Percentiles rank a stretch among this genome's conserved stretches.
Conservation (phyloP, 2,113 vertebrate genomes). For the Pollimyrus isidori region DNA sequence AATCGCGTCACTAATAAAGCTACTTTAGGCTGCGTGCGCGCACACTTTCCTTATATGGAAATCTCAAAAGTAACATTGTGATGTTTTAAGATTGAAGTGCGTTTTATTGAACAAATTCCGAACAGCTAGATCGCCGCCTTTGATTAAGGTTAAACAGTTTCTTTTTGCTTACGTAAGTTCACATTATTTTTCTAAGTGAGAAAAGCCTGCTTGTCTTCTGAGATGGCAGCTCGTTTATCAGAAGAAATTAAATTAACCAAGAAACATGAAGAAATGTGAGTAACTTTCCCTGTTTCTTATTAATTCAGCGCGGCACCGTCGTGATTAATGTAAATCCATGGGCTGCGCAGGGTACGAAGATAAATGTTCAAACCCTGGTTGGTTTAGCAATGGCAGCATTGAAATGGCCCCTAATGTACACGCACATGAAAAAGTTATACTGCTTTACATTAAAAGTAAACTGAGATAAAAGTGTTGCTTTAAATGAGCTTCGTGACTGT, state of each 20-base stretch:
- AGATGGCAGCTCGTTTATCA: constrained; percentile 53
- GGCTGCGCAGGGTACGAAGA: neutral
- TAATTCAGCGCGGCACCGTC: neutral
- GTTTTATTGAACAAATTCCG: neutral
- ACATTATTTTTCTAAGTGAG: neutral
- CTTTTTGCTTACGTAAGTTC: neutral
- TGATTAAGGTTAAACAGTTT: neutral
- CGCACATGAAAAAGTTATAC: neutral
- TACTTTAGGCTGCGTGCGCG: neutral
- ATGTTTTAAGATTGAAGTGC: neutral
- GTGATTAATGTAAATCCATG: neutral
- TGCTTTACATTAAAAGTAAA: neutral
- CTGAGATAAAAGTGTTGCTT: neutral
- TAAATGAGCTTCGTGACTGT: neutral
- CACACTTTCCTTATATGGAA: neutral
- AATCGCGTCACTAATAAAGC: neutral
- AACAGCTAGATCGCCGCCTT: neutral
- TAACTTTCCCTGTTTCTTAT: constrained; percentile 21
- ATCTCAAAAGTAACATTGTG: neutral
- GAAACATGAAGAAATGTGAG: constrained; percentile 78
- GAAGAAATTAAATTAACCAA: constrained; percentile 63
- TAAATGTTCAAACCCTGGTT: neutral
- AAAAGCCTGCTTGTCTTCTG: neutral
- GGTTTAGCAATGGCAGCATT: neutral
- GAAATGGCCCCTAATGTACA: neutral